Evolutionary conservation across 1,140 invertebrate genomes (phyloP).

Genomic region (Scaptomyza graminum): DNA sequence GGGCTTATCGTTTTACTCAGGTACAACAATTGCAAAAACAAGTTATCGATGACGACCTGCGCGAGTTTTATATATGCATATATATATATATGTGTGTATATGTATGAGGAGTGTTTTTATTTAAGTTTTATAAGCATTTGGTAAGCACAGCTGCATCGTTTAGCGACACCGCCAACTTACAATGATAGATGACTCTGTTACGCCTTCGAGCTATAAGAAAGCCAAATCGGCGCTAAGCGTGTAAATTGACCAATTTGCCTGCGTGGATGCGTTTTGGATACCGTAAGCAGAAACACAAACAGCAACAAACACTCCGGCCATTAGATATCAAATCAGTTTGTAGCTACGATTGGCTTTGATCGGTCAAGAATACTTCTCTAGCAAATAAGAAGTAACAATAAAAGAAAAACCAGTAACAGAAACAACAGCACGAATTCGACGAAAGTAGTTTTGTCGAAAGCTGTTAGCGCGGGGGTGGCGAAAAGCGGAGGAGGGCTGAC

Average conservation of each 20-base stretch:
- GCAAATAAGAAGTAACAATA: slow-evolving; percentile 8
- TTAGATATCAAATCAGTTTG: slow-evolving; percentile 44
- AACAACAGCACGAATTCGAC: slow-evolving; percentile 12
- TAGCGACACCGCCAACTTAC: not conserved
- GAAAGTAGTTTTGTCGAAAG: slow-evolving; percentile 17
- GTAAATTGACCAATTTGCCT: slow-evolving; percentile 39
- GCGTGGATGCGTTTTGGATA: slow-evolving; percentile 57
- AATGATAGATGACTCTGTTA: slow-evolving; percentile 31
- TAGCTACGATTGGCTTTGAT: slow-evolving; percentile 3
- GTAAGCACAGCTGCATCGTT: slow-evolving; percentile 6
- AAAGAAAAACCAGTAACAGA: slow-evolving; percentile 8
- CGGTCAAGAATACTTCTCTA: slow-evolving; percentile 6
- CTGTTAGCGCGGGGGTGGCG: slow-evolving; percentile 20
- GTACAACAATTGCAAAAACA: slow-evolving; percentile 41
- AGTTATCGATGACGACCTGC: slow-evolving; percentile 69
- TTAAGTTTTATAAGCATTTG: slow-evolving; percentile 56
- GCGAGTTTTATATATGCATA: slow-evolving; percentile 26
- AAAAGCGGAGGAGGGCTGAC: slow-evolving; percentile 11
- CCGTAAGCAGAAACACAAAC: slow-evolving; percentile 41
- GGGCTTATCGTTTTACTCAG: slow-evolving; percentile 15
- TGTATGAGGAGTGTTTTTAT: slow-evolving; percentile 68
- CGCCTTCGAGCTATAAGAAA: slow-evolving; percentile 35
- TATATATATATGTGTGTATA: slow-evolving; percentile 13
- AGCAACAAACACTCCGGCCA: slow-evolving; percentile 28
- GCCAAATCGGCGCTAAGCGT: slow-evolving; percentile 21